A percentile compares a stretch with the other conserved stretches of the same genome.
These are phyloP conservation scores for Amiota minor DNA, from an alignment of 2,888 invertebrate species.

Conservation along the genomic window DNA sequence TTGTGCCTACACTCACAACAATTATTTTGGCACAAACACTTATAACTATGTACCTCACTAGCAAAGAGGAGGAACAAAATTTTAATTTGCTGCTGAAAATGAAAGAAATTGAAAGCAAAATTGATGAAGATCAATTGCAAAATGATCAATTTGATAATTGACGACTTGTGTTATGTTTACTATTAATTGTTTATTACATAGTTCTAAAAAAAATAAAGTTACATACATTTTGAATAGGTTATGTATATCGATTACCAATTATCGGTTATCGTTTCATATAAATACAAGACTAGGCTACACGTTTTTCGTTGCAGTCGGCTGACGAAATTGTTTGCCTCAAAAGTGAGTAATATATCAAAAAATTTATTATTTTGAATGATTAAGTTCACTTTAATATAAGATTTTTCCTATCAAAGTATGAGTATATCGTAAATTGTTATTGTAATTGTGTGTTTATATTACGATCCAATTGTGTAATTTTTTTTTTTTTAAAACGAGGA, in stretches of 20 bases:
- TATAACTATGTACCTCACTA: slow-evolving; percentile 77
- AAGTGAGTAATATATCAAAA: slow-evolving; percentile 52
- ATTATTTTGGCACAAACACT: slow-evolving; percentile 76
- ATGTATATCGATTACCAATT: too few relatives aligned
- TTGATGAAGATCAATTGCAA: slow-evolving; percentile 53
- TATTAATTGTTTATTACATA: too few relatives aligned
- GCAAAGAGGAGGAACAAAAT: slow-evolving; percentile 76
- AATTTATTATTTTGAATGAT: background rate
- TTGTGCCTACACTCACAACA: slow-evolving; percentile 74
- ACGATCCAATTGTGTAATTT: slow-evolving; percentile 32
- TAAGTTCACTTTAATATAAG: background rate
- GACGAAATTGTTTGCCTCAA: slow-evolving; percentile 56
- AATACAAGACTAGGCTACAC: slow-evolving; percentile 45
- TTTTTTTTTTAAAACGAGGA: too few relatives aligned
- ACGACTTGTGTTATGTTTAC: too few relatives aligned
- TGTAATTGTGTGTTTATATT: slow-evolving; percentile 15
- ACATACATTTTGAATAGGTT: background rate
- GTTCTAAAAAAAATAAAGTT: background rate
- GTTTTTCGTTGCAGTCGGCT: slow-evolving; percentile 59
- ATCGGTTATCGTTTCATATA: too few relatives aligned
- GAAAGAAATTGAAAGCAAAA: slow-evolving; percentile 60
- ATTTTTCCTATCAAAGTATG: background rate
- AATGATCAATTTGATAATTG: background rate
- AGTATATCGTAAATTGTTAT: slow-evolving; percentile 9
- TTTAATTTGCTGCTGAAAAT: slow-evolving; percentile 61